Conservation (phyloP, 2,888 invertebrate genomes). For the Pharmacophagus antenor region DNA sequence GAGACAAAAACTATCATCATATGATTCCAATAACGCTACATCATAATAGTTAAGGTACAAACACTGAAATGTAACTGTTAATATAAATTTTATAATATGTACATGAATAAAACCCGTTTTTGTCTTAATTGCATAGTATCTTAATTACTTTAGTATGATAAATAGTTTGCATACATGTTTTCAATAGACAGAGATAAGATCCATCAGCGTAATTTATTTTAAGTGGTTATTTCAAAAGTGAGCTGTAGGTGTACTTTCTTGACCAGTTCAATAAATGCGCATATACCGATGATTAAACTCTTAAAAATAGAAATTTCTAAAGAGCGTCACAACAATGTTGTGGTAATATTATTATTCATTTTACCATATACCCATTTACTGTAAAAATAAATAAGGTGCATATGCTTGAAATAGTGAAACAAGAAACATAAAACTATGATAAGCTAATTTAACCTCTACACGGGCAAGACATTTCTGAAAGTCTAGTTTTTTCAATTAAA, state of each 20-base stretch:
- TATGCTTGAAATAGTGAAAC: too few relatives aligned
- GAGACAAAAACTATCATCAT: background rate
- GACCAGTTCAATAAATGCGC: background rate
- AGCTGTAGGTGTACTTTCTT: background rate
- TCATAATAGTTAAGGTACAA: background rate
- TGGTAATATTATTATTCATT: too few relatives aligned
- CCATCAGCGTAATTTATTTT: conserved; percentile 1
- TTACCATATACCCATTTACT: too few relatives aligned
- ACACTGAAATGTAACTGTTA: background rate
- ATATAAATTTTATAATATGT: background rate
- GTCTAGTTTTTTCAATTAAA: too few relatives aligned
- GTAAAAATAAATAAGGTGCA: too few relatives aligned
- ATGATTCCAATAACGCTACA: background rate
- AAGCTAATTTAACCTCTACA: too few relatives aligned
- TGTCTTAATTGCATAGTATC: conserved; percentile 12
- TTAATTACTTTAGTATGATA: conserved; percentile 4
- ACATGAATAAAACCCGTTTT: background rate
- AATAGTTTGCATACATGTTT: conserved; percentile 2
- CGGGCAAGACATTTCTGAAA: too few relatives aligned
- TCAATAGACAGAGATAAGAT: conserved; percentile 9
- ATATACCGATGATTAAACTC: background rate
- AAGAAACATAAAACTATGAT: too few relatives aligned
- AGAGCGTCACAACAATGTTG: too few relatives aligned
- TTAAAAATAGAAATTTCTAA: too few relatives aligned
- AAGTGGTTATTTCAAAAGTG: conserved; percentile 9